These are phyloP conservation scores for Plecturocebus donacophilus DNA, from an alignment of 2,113 vertebrate species.

Conservation along the genomic window DNA sequence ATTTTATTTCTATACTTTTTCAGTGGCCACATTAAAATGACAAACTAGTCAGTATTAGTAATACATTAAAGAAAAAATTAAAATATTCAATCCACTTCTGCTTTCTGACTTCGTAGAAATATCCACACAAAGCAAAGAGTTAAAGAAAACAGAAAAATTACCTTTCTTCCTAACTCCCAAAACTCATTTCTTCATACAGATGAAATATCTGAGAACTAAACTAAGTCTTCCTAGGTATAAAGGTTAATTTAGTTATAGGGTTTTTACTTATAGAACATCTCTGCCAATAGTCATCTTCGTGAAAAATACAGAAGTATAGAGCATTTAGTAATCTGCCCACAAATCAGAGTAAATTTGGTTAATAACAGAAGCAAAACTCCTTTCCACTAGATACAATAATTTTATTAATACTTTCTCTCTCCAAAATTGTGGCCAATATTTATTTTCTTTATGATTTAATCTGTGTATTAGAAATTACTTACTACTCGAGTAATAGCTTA, in stretches of 20 bases:
- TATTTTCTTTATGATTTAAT: conserved; percentile 22
- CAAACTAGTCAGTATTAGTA: background rate
- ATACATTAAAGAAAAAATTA: background rate
- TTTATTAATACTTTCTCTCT: background rate
- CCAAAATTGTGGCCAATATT: background rate
- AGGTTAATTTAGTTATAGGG: background rate
- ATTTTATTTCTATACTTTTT: conserved; percentile 3
- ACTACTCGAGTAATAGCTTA: background rate
- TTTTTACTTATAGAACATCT: background rate
- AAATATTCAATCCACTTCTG: background rate
- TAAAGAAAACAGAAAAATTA: background rate
- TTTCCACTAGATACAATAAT: background rate
- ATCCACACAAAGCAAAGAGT: background rate
- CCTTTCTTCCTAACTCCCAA: background rate
- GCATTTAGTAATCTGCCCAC: background rate
- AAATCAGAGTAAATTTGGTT: background rate
- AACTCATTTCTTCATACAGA: background rate
- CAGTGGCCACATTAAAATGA: background rate
- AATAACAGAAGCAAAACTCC: background rate
- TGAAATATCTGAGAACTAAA: background rate
- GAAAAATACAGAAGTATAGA: background rate
- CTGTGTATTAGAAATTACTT: conserved; percentile 22
- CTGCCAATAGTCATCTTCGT: background rate
- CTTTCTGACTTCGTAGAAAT: background rate
- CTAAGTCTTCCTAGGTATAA: background rate